phyloP scores from a whole-genome alignment of 2,888 invertebrate genomes.

The Caenorhabditis imperialis region DNA sequence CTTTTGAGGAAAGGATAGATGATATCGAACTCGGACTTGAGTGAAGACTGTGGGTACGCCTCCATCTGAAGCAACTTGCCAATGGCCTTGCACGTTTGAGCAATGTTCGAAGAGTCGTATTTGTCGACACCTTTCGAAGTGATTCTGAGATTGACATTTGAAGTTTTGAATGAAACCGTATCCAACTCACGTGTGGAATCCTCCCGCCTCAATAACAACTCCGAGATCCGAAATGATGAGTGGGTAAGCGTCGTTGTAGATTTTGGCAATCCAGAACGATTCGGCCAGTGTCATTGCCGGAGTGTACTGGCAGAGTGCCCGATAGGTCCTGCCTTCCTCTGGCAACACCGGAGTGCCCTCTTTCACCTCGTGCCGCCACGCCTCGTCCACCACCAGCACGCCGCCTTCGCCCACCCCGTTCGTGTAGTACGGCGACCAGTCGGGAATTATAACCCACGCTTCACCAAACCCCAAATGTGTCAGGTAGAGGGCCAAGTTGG shows the following conservation, averaged over 20 bases:
- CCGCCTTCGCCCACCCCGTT: conserved; percentile 8
- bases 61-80: too few relatives aligned
- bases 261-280: conserved; percentile 1
- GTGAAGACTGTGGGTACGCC: too few relatives aligned
- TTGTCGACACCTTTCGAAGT: too few relatives aligned
- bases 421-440: not conserved
- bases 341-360: conserved; percentile 2
- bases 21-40: too few relatives aligned
- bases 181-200: too few relatives aligned
- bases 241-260: conserved; percentile 14
- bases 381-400: not conserved
- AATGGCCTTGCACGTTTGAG: too few relatives aligned
- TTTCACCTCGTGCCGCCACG: conserved; percentile 8
- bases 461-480: not conserved
- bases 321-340: not conserved
- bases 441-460: conserved; percentile 4
- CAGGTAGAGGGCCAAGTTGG: not conserved
- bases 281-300: conserved; percentile 20
- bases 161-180: too few relatives aligned
- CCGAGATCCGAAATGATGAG: too few relatives aligned
- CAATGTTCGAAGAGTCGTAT: too few relatives aligned
- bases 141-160: too few relatives aligned
- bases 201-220: too few relatives aligned
- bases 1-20: too few relatives aligned
- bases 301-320: conserved; percentile 12